Conservation (phyloP, 2,888 invertebrate species). For the Mayetiola destructor region DNA sequence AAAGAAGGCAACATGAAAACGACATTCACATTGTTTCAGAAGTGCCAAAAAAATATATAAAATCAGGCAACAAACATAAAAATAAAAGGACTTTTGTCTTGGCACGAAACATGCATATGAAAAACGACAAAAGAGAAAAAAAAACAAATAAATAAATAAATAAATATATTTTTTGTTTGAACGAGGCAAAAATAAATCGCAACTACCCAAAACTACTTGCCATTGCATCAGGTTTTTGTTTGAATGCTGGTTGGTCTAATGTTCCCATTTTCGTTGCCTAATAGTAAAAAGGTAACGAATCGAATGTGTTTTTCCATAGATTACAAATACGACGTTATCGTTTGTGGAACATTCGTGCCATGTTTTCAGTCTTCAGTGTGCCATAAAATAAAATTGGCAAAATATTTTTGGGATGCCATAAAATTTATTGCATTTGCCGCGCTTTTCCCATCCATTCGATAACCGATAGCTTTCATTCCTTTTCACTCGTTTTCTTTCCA, state of each 20-base stretch:
- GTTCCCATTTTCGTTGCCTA: background rate
- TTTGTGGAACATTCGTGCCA: background rate
- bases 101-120: no score
- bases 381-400: slow-evolving; percentile 10
- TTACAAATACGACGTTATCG: slow-evolving; percentile 2
- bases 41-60: no score
- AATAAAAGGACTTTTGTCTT: no score
- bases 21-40: no score
- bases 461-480: no score
- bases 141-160: background rate
- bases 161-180: background rate
- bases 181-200: background rate
- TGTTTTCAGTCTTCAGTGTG: slow-evolving; percentile 8
- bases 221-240: background rate
- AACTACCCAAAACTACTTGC: background rate
- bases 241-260: background rate
- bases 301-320: no score
- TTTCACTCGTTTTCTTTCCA: background rate
- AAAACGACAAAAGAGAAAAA: background rate
- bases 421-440: slow-evolving; percentile 1
- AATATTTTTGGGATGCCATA: slow-evolving; percentile 10
- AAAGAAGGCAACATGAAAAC: no score
- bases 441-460: no score
- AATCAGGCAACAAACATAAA: no score
- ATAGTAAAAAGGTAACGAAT: slow-evolving; percentile 1